Evolutionary conservation across 2,797 vertebrate species (phyloP).

Genomic region (Graptemys geographica): DNA sequence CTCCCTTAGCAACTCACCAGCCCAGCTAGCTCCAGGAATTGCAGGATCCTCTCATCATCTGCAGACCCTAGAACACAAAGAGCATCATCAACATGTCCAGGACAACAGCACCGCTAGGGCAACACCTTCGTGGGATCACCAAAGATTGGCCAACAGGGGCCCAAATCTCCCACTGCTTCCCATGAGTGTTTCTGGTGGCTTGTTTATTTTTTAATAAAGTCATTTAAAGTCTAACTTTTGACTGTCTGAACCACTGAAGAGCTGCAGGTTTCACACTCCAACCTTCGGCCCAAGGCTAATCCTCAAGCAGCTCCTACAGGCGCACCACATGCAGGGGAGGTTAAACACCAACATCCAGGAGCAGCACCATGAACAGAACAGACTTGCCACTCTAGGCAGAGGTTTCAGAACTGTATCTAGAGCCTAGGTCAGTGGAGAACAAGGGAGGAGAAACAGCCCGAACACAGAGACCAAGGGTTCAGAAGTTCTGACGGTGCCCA

Average conservation of each 20-base stretch:
- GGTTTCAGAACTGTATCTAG: background rate
- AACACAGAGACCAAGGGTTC: background rate
- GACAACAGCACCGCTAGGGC: background rate
- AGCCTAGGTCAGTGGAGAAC: background rate
- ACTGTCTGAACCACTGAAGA: background rate
- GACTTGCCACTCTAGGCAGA: background rate
- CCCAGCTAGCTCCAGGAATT: conserved; percentile 90
- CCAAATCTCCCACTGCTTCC: background rate
- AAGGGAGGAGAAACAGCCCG: background rate
- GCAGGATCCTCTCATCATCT: conserved; percentile 93
- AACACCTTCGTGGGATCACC: background rate
- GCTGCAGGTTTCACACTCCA: background rate
- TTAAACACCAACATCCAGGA: background rate
- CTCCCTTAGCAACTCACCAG: conserved; percentile 86
- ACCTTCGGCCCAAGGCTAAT: background rate
- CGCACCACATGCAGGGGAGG: background rate
- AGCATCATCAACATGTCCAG: background rate
- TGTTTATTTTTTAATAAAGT: background rate
- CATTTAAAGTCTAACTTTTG: background rate
- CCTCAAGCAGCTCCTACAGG: background rate
- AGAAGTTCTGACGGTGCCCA: background rate
- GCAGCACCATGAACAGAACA: background rate
- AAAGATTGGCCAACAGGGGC: background rate
- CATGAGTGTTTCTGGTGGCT: background rate
- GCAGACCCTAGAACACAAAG: conserved; percentile 82